Evolutionary conservation across 2,888 invertebrate species (phyloP).

Genomic region (Apamea epomidion): DNA sequence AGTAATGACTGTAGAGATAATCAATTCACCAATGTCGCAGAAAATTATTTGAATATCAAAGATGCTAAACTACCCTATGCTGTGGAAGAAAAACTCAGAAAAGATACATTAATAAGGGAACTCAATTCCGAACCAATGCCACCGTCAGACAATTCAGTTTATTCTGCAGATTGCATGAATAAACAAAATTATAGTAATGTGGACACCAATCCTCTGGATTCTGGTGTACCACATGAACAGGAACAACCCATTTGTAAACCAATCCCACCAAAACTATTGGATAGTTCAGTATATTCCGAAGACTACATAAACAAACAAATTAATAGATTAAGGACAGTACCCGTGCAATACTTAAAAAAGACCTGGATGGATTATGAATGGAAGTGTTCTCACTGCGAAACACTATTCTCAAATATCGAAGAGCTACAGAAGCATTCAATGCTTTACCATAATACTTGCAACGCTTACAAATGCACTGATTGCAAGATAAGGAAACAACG

Average conservation of each 20-base stretch:
- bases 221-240: not conserved
- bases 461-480: conserved; percentile 92
- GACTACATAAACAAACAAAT: conserved; percentile 29
- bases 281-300: not conserved
- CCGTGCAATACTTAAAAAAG: conserved; percentile 73
- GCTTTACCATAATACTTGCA: conserved; percentile 90
- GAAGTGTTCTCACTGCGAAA: conserved; percentile 81
- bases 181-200: not conserved
- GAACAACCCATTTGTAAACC: not conserved
- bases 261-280: not conserved
- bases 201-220: no score
- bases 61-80: not conserved
- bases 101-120: not conserved
- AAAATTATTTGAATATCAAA: not conserved
- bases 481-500: conserved; percentile 83
- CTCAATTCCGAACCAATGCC: not conserved
- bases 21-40: not conserved
- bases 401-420: conserved; percentile 74
- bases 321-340: conserved; percentile 67
- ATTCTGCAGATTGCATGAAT: not conserved
- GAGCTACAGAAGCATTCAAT: conserved; percentile 90
- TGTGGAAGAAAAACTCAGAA: not conserved
- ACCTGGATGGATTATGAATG: conserved; percentile 81
- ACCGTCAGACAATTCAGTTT: no score
- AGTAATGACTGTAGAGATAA: conserved; percentile 1